Conservation (phyloP, 2,888 invertebrate genomes). For the Strigamia crassipes region DNA sequence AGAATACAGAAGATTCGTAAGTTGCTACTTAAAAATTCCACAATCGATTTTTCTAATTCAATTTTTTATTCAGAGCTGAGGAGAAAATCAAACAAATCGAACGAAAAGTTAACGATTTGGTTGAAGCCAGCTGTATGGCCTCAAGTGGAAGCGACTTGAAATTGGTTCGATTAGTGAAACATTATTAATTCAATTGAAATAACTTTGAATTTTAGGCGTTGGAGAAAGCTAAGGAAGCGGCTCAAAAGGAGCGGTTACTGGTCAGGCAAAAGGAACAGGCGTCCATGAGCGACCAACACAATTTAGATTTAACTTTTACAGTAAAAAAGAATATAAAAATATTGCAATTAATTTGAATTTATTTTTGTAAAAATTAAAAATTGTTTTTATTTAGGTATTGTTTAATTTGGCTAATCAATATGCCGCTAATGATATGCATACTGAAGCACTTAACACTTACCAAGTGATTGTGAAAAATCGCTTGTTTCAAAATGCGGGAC, state of each 20-base stretch:
- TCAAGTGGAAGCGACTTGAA: slow-evolving; percentile 68
- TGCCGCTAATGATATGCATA: slow-evolving; percentile 89
- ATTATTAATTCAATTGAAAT: slow-evolving; percentile 4
- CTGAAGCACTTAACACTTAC: slow-evolving; percentile 94
- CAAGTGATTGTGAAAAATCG: slow-evolving; percentile 91
- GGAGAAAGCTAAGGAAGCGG: slow-evolving; percentile 95
- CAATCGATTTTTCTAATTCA: background rate
- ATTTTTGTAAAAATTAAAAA: background rate
- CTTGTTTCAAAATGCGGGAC: slow-evolving; percentile 89
- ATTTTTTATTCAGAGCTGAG: slow-evolving; percentile 71
- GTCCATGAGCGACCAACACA: slow-evolving; percentile 85
- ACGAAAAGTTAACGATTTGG: slow-evolving; percentile 80
- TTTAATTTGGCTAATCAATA: slow-evolving; percentile 97
- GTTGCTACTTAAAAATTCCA: slow-evolving; percentile 39
- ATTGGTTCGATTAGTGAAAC: slow-evolving; percentile 56
- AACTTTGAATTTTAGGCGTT: slow-evolving; percentile 65
- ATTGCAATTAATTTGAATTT: slow-evolving; percentile 19
- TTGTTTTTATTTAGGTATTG: slow-evolving; percentile 70
- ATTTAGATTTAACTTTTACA: slow-evolving; percentile 92
- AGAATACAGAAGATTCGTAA: slow-evolving; percentile 78
- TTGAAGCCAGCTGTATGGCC: slow-evolving; percentile 86
- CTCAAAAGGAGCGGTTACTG: slow-evolving; percentile 85
- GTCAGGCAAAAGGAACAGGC: slow-evolving; percentile 90
- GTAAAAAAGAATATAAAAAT: slow-evolving; percentile 62
- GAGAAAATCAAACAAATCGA: slow-evolving; percentile 90